phyloP scores from a whole-genome alignment of 2,888 invertebrate genomes.

The Nysson spinosus region DNA sequence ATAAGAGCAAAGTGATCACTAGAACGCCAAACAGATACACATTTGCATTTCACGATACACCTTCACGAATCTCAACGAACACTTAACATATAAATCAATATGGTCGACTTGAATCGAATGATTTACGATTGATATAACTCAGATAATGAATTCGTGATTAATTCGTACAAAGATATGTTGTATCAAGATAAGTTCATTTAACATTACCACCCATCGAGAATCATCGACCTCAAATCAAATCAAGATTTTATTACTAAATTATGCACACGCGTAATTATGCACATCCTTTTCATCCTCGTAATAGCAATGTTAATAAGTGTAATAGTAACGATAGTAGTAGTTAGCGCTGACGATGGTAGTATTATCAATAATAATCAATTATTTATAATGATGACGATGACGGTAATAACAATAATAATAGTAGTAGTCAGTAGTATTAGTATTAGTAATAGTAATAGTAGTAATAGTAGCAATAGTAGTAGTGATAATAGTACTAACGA shows the following conservation, averaged over 20 bases:
- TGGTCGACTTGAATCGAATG: background rate
- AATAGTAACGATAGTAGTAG: constrained; percentile 38
- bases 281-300: background rate
- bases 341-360: constrained; percentile 29
- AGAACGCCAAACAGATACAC: background rate
- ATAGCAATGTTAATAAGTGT: constrained; percentile 10
- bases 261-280: background rate
- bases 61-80: background rate
- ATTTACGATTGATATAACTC: background rate
- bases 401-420: constrained; percentile 48
- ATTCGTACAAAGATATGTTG: constrained; percentile 5
- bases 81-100: background rate
- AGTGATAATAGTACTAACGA: constrained; percentile 40
- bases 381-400: constrained; percentile 24
- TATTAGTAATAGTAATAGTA: constrained; percentile 27
- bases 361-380: constrained; percentile 31
- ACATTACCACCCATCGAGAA: background rate
- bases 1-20: background rate
- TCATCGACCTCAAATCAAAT: constrained; percentile 2
- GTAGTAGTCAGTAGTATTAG: constrained; percentile 44
- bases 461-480: constrained; percentile 34
- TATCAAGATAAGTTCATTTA: background rate
- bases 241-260: constrained; percentile 3
- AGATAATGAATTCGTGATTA: background rate
- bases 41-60: background rate